Base-by-base conservation (phyloP, 2,888 invertebrate genomes). In the Netelia melanura region DNA sequence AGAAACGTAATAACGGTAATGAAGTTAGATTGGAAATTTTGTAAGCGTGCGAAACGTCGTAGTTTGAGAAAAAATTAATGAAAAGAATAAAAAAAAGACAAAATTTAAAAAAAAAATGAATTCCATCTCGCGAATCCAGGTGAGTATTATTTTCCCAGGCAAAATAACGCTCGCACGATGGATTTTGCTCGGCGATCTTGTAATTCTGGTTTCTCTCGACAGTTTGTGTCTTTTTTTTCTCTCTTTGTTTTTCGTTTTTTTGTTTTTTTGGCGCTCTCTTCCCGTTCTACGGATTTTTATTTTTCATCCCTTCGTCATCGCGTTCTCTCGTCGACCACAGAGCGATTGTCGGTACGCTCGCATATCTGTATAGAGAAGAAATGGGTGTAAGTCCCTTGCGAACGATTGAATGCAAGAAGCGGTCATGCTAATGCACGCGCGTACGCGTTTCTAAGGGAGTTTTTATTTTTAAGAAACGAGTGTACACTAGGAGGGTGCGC, bases 261-360 rank as follows among this genome's bases (percentile, higher is more conserved):
- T 25, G 0, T 25, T 25, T 43, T 48, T 58, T 65, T 23, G 5
- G 3, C 21, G 23, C 8, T 44, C 48, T 75, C 74, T 81, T 81
- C 81, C 81, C 38, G 71, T 81, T 81, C 74, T 81, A n/a, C 81
- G 81, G 81, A 81, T 81, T 81, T 81, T 81, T 81, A 81, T 81
- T 68, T 81, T 81, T 44, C 74, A 81, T 81, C 68, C 81, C 81
- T 75, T 21, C n/a, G 8, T 44, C 25, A 0, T 30, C 30, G 30
- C 30, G 30, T 30, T 30, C 30, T 30, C 30, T 5, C 30, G 30
- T 0, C 0, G 30, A 5, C 30, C 6, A 30, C 30, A 5, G 5
- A 30, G 30, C 30, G 6, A 30, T 5, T 30, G 3, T 5, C 5
- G 3, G 30, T 30, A 62, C 68, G 61, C 6, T 23, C 25, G 25